A percentile compares a stretch with the other conserved stretches of the same genome.
phyloP scores from a whole-genome alignment of 2,113 vertebrate species.

The Sarotherodon lohbergeri region DNA sequence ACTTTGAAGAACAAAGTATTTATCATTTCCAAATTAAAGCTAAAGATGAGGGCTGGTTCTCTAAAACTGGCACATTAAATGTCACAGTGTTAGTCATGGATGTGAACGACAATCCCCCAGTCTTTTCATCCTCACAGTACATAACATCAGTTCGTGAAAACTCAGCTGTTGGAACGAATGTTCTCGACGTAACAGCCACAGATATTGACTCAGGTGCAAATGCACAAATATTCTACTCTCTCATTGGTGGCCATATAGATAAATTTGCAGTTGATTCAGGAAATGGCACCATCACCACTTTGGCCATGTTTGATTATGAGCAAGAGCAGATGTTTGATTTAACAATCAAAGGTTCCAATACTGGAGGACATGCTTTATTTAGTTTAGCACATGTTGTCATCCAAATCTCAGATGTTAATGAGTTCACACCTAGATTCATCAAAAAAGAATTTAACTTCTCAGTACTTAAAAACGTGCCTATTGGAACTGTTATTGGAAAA shows the following conservation, averaged over 20 bases:
- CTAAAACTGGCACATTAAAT: constrained; percentile 51
- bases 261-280: constrained; percentile 61
- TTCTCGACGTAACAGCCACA: constrained; percentile 49
- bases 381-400: constrained; percentile 62
- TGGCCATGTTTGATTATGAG: constrained; percentile 71
- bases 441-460: constrained; percentile 60
- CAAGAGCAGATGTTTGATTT: constrained; percentile 60
- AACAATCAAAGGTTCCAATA: constrained; percentile 66
- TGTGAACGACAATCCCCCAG: constrained; percentile 73
- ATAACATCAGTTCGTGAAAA: constrained; percentile 63
- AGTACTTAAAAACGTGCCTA: constrained; percentile 54
- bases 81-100: constrained; percentile 68
- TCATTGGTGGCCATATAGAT: constrained; percentile 61
- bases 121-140: constrained; percentile 57
- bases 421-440: constrained; percentile 65
- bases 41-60: constrained; percentile 65
- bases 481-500: constrained; percentile 58
- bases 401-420: constrained; percentile 65
- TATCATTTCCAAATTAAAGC: constrained; percentile 58
- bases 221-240: constrained; percentile 61
- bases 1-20: constrained; percentile 60
- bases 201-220: constrained; percentile 66
- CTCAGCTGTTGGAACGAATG: constrained; percentile 45
- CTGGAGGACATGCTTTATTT: constrained; percentile 39
- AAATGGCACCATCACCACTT: constrained; percentile 62